These are phyloP conservation scores for Phainopepla nitens DNA, from an alignment of 2,113 vertebrate species.

Conservation along the genomic window DNA sequence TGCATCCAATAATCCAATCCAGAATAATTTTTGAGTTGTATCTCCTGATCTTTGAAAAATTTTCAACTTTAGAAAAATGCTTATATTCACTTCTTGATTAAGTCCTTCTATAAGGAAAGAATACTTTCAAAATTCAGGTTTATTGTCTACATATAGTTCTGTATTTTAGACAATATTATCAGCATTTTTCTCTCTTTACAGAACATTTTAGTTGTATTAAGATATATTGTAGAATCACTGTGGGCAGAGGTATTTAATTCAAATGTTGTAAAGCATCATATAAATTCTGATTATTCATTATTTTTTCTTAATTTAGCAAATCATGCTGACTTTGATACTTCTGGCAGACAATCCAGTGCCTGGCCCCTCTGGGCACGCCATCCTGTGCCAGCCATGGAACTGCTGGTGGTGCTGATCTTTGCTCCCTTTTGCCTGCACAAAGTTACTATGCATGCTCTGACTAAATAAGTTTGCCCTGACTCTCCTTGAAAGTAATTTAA, in stretches of 20 bases:
- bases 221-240: neutral
- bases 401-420: neutral
- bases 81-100: neutral
- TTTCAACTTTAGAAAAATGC: neutral
- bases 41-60: neutral
- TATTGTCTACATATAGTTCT: neutral
- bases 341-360: neutral
- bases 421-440: neutral
- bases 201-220: neutral
- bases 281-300: neutral
- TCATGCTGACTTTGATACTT: neutral
- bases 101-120: neutral
- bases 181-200: neutral
- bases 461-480: neutral
- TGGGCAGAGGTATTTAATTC: neutral
- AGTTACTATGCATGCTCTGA: fast-evolving
- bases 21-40: neutral
- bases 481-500: neutral
- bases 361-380: fast-evolving
- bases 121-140: neutral
- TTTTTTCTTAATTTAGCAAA: neutral
- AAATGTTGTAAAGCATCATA: neutral
- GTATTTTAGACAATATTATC: neutral
- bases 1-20: neutral
- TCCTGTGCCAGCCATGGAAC: no score